Conservation (phyloP, 2,797 vertebrate species). For the Manis javanica region DNA sequence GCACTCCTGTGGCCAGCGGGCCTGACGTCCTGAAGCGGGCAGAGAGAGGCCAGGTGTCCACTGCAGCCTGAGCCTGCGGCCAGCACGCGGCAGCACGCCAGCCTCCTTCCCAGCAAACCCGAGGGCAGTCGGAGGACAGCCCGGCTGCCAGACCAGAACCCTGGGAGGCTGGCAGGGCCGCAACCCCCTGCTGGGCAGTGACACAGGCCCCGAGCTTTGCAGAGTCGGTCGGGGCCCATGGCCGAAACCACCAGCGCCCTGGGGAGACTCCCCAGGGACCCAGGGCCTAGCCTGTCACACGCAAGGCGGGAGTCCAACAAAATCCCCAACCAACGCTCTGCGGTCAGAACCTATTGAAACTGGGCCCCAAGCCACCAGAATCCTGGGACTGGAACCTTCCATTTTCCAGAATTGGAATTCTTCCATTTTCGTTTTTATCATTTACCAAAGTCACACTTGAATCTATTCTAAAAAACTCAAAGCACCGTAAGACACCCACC, state of each 20-base stretch:
- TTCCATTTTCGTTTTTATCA: background rate
- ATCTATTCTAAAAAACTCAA: background rate
- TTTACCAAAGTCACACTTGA: background rate
- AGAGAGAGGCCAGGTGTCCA: too few species aligned
- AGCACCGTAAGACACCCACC: accelerated
- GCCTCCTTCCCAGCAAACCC: background rate
- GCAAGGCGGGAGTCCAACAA: background rate
- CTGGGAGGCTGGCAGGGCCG: background rate
- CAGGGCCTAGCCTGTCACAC: background rate
- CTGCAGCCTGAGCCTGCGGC: too few species aligned
- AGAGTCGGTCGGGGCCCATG: accelerated
- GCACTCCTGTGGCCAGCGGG: background rate
- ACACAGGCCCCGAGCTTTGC: accelerated
- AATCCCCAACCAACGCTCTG: background rate
- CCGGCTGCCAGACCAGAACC: background rate
- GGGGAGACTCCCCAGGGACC: background rate
- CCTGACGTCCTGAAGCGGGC: too few species aligned
- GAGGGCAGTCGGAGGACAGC: background rate
- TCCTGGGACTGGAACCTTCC: background rate
- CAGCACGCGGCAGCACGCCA: background rate
- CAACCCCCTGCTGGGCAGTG: background rate
- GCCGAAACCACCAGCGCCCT: background rate
- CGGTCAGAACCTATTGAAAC: background rate
- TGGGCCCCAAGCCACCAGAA: background rate
- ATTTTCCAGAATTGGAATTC: background rate